A percentile compares a stretch with the other conserved stretches of the same genome.
Conservation (phyloP, 2,888 invertebrate genomes). For the Metalampra italica region DNA sequence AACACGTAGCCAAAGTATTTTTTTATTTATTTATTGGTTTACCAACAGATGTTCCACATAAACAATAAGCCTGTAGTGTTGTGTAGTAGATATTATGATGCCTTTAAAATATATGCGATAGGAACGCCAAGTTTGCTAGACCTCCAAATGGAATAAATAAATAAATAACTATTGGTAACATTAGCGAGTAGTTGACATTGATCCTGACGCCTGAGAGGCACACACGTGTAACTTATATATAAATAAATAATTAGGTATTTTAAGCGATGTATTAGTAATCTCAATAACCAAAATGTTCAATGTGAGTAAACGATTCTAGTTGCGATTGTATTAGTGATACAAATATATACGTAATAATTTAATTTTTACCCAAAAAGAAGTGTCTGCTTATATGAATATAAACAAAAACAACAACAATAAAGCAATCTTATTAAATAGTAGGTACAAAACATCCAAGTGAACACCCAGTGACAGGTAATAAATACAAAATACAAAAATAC, state of each 20-base stretch:
- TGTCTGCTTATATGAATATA: conserved; percentile 75
- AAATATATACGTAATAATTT: conserved; percentile 76
- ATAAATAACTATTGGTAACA: conserved; percentile 23
- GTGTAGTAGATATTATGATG: conserved; percentile 13
- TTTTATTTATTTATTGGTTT: too few species aligned
- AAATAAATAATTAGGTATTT: conserved; percentile 49
- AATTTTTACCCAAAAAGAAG: conserved; percentile 74
- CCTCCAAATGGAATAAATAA: conserved; percentile 55
- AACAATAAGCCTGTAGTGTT: background rate
- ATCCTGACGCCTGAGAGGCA: conserved; percentile 77
- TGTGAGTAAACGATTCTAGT: conserved; percentile 77
- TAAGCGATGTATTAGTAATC: conserved; percentile 68
- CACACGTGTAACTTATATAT: conserved; percentile 67
- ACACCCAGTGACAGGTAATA: too few species aligned
- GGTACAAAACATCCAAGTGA: too few species aligned
- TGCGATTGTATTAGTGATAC: conserved; percentile 77
- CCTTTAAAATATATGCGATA: conserved; percentile 66
- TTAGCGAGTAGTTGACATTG: conserved; percentile 76
- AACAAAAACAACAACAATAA: too few species aligned
- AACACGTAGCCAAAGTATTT: too few species aligned
- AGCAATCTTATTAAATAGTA: too few species aligned
- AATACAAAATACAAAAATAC: too few species aligned
- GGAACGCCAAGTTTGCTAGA: conserved; percentile 54
- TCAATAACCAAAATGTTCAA: conserved; percentile 77
- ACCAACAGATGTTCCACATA: too few species aligned